Evolutionary conservation across 2,113 vertebrate genomes (phyloP).

Genomic region (Sylvilagus bachmani): DNA sequence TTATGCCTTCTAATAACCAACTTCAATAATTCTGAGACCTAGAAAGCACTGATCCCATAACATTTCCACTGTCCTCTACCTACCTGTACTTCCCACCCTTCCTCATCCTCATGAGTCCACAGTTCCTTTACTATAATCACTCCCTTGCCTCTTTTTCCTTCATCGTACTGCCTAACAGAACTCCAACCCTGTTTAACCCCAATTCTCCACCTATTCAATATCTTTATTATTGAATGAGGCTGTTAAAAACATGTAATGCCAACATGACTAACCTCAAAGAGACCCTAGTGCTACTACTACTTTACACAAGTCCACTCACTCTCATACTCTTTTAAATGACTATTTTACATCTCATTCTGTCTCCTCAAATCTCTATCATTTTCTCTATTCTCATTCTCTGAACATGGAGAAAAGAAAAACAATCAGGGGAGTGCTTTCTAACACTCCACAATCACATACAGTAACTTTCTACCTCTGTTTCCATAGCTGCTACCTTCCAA

Average conservation of each 20-base stretch:
- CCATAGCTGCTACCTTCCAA: not conserved
- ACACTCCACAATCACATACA: not conserved
- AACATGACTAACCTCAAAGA: not conserved
- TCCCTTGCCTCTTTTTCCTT: not conserved
- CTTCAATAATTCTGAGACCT: conserved; percentile 7
- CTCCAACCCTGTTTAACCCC: not conserved
- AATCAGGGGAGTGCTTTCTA: not conserved
- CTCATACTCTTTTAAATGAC: not conserved
- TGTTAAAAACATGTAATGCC: not conserved
- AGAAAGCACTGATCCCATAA: not conserved
- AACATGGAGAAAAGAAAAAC: conserved; percentile 17
- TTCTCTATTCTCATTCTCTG: not conserved
- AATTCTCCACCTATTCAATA: not conserved
- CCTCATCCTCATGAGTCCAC: not conserved
- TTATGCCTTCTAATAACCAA: not conserved
- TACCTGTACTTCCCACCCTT: not conserved
- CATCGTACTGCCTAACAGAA: not conserved
- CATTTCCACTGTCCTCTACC: not conserved
- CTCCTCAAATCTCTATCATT: not conserved
- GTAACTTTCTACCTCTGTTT: not conserved
- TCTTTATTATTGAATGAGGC: not conserved
- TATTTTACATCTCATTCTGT: not conserved
- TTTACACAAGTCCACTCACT: not conserved
- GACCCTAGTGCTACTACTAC: not conserved
- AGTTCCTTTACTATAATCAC: not conserved